Conservation (phyloP, 2,113 vertebrate species). For the Mugil cephalus region DNA sequence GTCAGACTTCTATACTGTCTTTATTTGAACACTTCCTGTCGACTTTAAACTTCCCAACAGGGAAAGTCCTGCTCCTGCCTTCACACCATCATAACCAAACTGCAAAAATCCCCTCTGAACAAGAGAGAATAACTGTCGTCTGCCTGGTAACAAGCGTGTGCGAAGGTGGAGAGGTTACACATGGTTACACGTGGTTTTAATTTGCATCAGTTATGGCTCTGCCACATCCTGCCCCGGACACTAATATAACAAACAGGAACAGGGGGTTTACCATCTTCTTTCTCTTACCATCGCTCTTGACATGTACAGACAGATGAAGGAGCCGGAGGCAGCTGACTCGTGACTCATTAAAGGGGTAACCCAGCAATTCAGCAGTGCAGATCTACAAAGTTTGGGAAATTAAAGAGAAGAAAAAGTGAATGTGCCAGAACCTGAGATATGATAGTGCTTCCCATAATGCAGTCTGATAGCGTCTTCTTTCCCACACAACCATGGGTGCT, state of each 20-base stretch:
- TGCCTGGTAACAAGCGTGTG: slow-evolving; percentile 56
- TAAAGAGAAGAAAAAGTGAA: neutral
- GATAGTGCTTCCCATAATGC: neutral
- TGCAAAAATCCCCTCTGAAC: slow-evolving; percentile 11
- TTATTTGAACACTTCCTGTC: slow-evolving; percentile 55
- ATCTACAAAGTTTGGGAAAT: neutral
- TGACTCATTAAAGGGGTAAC: neutral
- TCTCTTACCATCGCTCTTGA: slow-evolving; percentile 2
- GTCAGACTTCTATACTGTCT: no score
- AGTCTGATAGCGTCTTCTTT: neutral
- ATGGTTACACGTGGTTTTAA: slow-evolving; percentile 75
- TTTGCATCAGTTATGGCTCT: slow-evolving; percentile 54
- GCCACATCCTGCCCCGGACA: slow-evolving; percentile 54
- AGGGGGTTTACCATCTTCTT: neutral
- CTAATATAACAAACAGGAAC: slow-evolving; percentile 47
- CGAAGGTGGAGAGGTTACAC: slow-evolving; percentile 44
- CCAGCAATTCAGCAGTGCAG: neutral
- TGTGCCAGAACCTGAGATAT: neutral
- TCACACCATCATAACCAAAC: slow-evolving; percentile 40
- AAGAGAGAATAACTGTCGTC: slow-evolving; percentile 22
- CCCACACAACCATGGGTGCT: no score
- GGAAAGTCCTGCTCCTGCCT: slow-evolving; percentile 62
- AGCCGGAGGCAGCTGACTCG: neutral
- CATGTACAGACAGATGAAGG: neutral
- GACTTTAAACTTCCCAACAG: slow-evolving; percentile 51